phyloP scores from a whole-genome alignment of 1,140 invertebrate species.

The Penaeus vannamei region DNA sequence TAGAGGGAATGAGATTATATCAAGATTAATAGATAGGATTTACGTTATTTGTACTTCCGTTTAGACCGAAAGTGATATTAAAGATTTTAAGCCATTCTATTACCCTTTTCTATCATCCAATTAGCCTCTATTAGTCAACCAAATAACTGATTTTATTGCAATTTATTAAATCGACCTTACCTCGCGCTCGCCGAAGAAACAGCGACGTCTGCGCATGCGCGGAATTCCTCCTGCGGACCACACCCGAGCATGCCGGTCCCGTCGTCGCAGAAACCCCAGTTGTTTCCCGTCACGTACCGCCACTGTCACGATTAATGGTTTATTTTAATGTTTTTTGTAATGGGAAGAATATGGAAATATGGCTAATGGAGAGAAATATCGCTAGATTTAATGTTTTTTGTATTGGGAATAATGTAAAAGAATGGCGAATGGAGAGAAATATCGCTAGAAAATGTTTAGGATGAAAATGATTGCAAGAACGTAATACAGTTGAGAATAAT shows the following conservation, averaged over 20 bases:
- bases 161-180: background rate
- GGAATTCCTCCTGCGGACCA: slow-evolving; percentile 89
- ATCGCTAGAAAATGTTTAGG: no score
- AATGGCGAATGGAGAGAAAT: no score
- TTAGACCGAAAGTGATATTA: no score
- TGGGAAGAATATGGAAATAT: background rate
- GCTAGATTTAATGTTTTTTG: no score
- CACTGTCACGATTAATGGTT: slow-evolving; percentile 76
- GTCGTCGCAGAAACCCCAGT: slow-evolving; percentile 72
- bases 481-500: no score
- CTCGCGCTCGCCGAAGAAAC: slow-evolving; percentile 43
- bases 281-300: slow-evolving; percentile 80
- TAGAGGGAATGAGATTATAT: no score
- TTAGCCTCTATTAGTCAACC: background rate
- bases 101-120: background rate
- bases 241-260: slow-evolving; percentile 80
- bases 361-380: no score
- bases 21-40: no score
- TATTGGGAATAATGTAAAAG: no score
- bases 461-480: no score
- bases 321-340: background rate
- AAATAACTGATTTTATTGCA: background rate
- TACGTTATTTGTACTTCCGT: no score
- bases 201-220: slow-evolving; percentile 85
- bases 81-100: background rate